phyloP scores from a whole-genome alignment of 2,797 vertebrate species.

The Neosalanx taihuensis region DNA sequence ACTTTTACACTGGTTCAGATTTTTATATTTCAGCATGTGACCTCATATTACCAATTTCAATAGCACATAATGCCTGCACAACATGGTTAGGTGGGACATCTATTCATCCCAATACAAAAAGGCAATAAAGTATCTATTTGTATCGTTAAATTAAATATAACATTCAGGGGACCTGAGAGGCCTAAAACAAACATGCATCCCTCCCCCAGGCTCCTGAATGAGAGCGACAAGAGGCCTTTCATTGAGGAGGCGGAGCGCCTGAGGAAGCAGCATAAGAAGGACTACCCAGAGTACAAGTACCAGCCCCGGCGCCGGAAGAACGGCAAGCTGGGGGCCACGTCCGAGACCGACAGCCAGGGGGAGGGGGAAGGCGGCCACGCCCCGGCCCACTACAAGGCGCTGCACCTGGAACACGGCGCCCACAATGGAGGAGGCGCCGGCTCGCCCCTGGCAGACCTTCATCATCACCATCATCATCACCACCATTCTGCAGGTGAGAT shows the following conservation, averaged over 20 bases:
- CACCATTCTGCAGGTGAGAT: slow-evolving; percentile 85
- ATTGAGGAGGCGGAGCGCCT: slow-evolving; percentile 96
- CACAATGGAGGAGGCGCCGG: slow-evolving; percentile 71
- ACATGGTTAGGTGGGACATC: neutral
- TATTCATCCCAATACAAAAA: neutral
- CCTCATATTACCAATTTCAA: too few species aligned
- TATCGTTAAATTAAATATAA: neutral
- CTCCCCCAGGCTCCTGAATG: slow-evolving; percentile 84
- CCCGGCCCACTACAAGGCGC: slow-evolving; percentile 93
- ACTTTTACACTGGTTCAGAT: too few species aligned
- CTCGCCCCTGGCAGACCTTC: slow-evolving; percentile 89
- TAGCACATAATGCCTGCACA: too few species aligned
- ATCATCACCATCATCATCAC: slow-evolving; percentile 68
- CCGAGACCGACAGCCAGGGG: slow-evolving; percentile 81
- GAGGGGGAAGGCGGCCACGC: slow-evolving; percentile 86
- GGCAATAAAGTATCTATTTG: neutral
- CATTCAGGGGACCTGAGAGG: neutral
- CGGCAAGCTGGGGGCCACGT: slow-evolving; percentile 83
- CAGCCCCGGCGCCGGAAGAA: slow-evolving; percentile 96
- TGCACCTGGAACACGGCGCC: slow-evolving; percentile 86
- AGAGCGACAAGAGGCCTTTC: slow-evolving; percentile 96
- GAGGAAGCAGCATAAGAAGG: slow-evolving; percentile 98
- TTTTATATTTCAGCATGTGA: too few species aligned
- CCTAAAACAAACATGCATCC: neutral
- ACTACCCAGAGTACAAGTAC: slow-evolving; percentile 98